phyloP scores from a whole-genome alignment of 1,140 invertebrate species.

The Anagrus nilaparvatae region DNA sequence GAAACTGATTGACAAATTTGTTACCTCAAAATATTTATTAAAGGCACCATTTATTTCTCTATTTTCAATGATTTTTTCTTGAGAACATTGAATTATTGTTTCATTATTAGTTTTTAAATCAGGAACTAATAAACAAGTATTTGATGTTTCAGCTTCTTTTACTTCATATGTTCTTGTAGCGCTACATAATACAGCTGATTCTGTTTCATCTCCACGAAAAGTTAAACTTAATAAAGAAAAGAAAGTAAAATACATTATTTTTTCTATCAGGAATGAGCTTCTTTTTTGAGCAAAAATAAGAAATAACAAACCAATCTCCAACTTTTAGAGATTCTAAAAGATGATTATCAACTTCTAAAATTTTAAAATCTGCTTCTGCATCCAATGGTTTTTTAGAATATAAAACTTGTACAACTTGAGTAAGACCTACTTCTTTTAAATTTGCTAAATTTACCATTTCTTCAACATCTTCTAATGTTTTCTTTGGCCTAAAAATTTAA shows the following conservation, averaged over 20 bases:
- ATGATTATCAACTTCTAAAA: slow-evolving; percentile 58
- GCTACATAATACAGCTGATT: slow-evolving; percentile 72
- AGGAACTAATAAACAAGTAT: slow-evolving; percentile 68
- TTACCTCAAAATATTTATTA: slow-evolving; percentile 72
- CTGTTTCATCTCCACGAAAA: slow-evolving; percentile 57
- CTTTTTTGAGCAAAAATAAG: too few relatives aligned
- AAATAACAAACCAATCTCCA: slow-evolving; percentile 41
- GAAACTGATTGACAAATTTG: slow-evolving; percentile 1
- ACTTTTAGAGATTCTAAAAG: slow-evolving; percentile 50
- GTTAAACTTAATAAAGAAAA: slow-evolving; percentile 33
- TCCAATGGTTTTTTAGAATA: slow-evolving; percentile 41
- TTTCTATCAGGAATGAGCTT: slow-evolving; percentile 1
- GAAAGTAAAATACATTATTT: slow-evolving; percentile 10
- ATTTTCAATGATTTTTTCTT: slow-evolving; percentile 41
- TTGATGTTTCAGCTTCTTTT: slow-evolving; percentile 79
- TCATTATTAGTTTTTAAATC: slow-evolving; percentile 49
- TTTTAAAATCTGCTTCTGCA: slow-evolving; percentile 43
- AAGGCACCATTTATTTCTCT: slow-evolving; percentile 55
- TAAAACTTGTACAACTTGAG: slow-evolving; percentile 52
- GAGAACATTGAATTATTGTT: slow-evolving; percentile 19
- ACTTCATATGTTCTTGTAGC: slow-evolving; percentile 67
- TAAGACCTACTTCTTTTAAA: slow-evolving; percentile 53
- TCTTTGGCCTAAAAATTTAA: slow-evolving; percentile 4
- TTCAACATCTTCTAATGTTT: slow-evolving; percentile 26
- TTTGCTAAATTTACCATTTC: slow-evolving; percentile 57